Percentiles rank a stretch among this genome's conserved stretches.
Evolutionary conservation across 2,797 vertebrate species (phyloP).

Genomic region (Pteronotus mesoamericanus): DNA sequence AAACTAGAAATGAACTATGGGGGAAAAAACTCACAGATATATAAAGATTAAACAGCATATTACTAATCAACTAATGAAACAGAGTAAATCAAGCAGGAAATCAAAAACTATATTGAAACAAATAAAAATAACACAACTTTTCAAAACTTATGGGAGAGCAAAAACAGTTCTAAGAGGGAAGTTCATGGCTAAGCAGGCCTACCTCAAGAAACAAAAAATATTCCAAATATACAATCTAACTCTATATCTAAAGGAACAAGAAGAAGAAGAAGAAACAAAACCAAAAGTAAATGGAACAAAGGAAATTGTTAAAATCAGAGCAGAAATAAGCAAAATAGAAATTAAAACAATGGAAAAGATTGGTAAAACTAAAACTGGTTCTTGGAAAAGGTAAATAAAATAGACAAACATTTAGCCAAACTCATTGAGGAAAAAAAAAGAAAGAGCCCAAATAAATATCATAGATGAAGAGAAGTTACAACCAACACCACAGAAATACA

Average conservation of each 20-base stretch:
- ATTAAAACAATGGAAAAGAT: not conserved
- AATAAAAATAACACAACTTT: not conserved
- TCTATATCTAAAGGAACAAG: not conserved
- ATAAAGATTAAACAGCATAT: too few species aligned
- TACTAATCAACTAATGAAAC: not conserved
- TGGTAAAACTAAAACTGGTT: not conserved
- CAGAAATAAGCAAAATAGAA: not conserved
- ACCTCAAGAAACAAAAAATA: not conserved
- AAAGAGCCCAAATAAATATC: not conserved
- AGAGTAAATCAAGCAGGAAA: not conserved
- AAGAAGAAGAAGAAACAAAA: not conserved
- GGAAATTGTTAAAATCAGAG: not conserved
- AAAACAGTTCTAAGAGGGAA: not conserved
- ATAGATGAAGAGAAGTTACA: not conserved
- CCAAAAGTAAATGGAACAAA: not conserved
- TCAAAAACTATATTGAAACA: not conserved
- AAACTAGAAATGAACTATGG: not conserved
- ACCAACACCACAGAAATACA: not conserved
- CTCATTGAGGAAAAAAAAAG: not conserved
- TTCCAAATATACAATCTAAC: not conserved
- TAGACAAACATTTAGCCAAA: not conserved
- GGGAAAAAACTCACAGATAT: not conserved
- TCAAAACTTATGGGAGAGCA: not conserved
- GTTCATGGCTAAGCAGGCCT: not conserved
- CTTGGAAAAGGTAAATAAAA: not conserved